Percentiles rank a stretch among this genome's conserved stretches.
Evolutionary conservation across 1,140 invertebrate species (phyloP).

Genomic region (Lineus longissimus): DNA sequence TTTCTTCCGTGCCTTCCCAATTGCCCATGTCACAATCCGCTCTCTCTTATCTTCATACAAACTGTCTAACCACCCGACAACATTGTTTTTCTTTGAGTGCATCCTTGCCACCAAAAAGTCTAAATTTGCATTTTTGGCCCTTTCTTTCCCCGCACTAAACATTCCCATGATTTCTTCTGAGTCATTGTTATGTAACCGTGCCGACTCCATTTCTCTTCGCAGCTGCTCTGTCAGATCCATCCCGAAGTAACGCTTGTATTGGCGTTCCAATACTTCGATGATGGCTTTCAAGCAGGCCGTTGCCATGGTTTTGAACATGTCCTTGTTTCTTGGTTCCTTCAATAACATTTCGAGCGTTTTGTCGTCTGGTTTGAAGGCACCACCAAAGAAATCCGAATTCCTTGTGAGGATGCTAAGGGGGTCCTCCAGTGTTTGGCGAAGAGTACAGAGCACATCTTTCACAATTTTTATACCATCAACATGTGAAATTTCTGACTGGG

Average conservation of each 20-base stretch:
- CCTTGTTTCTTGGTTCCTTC: no score
- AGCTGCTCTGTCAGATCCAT: slow-evolving; percentile 14
- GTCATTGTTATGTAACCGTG: slow-evolving; percentile 17
- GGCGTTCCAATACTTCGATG: slow-evolving; percentile 11
- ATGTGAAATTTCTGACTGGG: slow-evolving; percentile 13
- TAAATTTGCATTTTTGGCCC: slow-evolving; percentile 15
- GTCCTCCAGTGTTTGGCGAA: no score
- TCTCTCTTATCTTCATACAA: slow-evolving; percentile 4
- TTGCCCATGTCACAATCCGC: neutral
- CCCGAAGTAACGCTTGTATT: slow-evolving; percentile 17
- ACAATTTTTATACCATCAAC: slow-evolving; percentile 12
- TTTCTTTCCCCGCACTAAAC: slow-evolving; percentile 13
- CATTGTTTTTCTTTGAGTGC: slow-evolving; percentile 14
- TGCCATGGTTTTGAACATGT: no score
- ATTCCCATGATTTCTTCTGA: slow-evolving; percentile 20
- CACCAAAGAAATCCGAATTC: no score
- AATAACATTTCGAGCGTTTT: no score
- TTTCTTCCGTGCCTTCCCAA: neutral
- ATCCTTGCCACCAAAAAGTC: slow-evolving; percentile 11
- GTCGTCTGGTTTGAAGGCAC: no score
- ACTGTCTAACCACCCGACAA: slow-evolving; percentile 5
- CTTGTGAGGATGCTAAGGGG: no score
- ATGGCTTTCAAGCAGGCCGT: neutral
- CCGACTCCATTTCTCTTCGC: slow-evolving; percentile 12
- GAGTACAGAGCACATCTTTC: neutral